These are phyloP conservation scores for Muscina levida DNA, from an alignment of 2,888 invertebrate species.

Conservation along the genomic window DNA sequence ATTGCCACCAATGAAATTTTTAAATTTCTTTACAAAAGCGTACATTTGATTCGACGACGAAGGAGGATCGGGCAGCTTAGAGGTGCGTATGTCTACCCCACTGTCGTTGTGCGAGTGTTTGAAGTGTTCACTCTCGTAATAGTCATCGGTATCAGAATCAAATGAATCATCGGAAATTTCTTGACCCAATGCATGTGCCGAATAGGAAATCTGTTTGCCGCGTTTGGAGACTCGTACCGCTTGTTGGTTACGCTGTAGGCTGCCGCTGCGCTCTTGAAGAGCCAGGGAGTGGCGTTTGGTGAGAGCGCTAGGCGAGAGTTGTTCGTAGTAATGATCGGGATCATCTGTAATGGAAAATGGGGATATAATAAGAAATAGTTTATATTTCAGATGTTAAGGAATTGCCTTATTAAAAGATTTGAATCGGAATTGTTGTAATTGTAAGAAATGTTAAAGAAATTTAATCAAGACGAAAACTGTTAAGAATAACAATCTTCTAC, in stretches of 20 bases:
- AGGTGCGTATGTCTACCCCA: conserved; percentile 81
- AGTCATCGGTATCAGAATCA: conserved; percentile 83
- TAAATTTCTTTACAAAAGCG: conserved; percentile 85
- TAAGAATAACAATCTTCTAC: no score
- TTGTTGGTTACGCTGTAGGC: conserved; percentile 69
- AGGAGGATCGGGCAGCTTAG: conserved; percentile 83
- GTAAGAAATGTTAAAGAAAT: no score
- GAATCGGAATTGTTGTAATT: no score
- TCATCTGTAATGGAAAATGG: conserved; percentile 82
- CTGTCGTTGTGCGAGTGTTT: conserved; percentile 80
- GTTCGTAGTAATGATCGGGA: conserved; percentile 87
- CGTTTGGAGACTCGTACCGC: conserved; percentile 69
- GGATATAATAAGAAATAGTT: conserved; percentile 22
- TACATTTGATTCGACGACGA: conserved; percentile 82
- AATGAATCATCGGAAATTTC: conserved; percentile 83
- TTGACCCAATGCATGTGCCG: conserved; percentile 73
- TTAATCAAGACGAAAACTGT: no score
- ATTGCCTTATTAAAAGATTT: no score
- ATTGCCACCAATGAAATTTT: conserved; percentile 82
- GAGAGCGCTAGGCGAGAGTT: conserved; percentile 79
- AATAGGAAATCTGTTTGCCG: conserved; percentile 72
- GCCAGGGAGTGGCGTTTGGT: conserved; percentile 73
- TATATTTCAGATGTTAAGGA: no score
- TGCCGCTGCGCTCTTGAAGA: conserved; percentile 67
- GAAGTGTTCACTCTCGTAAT: conserved; percentile 79